phyloP scores from a whole-genome alignment of 2,888 invertebrate species.

The Pammene fasciana region DNA sequence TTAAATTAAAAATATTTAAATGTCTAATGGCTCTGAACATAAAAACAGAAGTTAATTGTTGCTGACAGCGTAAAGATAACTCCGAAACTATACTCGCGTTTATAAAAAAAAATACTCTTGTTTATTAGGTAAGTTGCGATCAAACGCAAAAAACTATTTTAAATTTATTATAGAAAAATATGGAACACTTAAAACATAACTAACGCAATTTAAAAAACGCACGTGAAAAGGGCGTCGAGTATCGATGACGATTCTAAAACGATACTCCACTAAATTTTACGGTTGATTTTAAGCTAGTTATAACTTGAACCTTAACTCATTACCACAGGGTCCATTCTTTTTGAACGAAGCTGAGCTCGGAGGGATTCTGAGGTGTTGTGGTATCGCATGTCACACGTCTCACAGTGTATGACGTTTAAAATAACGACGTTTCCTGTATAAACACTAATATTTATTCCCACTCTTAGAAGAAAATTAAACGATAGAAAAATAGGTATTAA shows the following conservation, averaged over 20 bases:
- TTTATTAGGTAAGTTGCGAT: too few relatives aligned
- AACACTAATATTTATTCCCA: slow-evolving; percentile 18
- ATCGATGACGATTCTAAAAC: slow-evolving; percentile 50
- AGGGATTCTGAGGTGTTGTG: slow-evolving; percentile 30
- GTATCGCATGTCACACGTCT: slow-evolving; percentile 50
- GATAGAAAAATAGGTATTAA: too few relatives aligned
- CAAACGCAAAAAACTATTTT: too few relatives aligned
- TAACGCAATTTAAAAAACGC: slow-evolving; percentile 44
- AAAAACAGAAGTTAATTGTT: too few relatives aligned
- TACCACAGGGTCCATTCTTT: slow-evolving; percentile 9
- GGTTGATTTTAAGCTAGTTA: slow-evolving; percentile 33
- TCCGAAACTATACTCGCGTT: too few relatives aligned
- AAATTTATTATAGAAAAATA: neutral
- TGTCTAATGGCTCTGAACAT: too few relatives aligned
- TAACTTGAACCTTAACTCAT: neutral
- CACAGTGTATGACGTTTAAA: slow-evolving; percentile 46
- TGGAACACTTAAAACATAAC: slow-evolving; percentile 22
- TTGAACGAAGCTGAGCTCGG: slow-evolving; percentile 10
- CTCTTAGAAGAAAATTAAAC: neutral
- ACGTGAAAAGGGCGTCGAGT: slow-evolving; percentile 49
- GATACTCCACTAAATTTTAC: slow-evolving; percentile 47
- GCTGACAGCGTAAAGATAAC: too few relatives aligned
- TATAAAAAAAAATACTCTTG: too few relatives aligned
- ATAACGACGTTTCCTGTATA: slow-evolving; percentile 49
- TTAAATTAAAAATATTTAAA: too few relatives aligned